These are phyloP conservation scores for Agrotis ipsilon DNA, from an alignment of 2,888 invertebrate species.

Conservation along the genomic window DNA sequence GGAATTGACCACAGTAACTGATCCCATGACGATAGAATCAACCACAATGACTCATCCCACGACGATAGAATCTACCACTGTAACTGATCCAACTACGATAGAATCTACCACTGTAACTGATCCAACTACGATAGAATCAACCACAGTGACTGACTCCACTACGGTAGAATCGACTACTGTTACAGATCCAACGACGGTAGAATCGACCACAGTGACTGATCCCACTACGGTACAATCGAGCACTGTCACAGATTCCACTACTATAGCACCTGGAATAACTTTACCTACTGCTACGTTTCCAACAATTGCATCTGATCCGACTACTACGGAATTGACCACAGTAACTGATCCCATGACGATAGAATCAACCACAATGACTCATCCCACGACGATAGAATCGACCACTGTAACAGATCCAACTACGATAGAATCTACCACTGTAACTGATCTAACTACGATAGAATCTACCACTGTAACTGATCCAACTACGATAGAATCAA, in stretches of 20 bases:
- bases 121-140: not conserved
- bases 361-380: not conserved
- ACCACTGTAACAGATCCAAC: not conserved
- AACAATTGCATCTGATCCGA: no score
- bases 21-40: not conserved
- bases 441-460: not conserved
- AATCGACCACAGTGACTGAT: slow-evolving; percentile 8
- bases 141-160: not conserved
- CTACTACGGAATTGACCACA: not conserved
- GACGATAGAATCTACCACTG: slow-evolving; percentile 1
- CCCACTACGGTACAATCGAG: slow-evolving; percentile 5
- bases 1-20: not conserved
- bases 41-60: not conserved
- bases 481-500: not conserved
- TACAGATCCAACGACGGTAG: not conserved
- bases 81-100: not conserved
- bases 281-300: no score
- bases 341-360: not conserved
- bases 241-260: no score
- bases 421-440: not conserved
- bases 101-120: slow-evolving; percentile 9
- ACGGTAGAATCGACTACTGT: slow-evolving; percentile 16
- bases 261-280: no score
- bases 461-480: not conserved
- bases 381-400: not conserved